Percentiles rank a stretch among this genome's conserved stretches.
Conservation (phyloP, 2,888 invertebrate genomes). For the Camponotus fellah region DNA sequence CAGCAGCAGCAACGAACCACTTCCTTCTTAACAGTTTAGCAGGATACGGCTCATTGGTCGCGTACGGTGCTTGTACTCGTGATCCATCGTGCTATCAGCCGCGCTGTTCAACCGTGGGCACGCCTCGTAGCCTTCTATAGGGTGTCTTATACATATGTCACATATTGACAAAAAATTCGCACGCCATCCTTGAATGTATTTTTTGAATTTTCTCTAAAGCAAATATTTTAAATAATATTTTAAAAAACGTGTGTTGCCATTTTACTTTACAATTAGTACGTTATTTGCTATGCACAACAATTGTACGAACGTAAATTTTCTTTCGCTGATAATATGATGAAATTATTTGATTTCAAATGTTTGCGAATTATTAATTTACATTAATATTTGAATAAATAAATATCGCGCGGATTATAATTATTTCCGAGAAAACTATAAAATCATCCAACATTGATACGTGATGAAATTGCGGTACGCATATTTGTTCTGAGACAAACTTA, state of each 20-base stretch:
- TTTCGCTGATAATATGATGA: neutral
- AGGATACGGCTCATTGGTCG: slow-evolving; percentile 86
- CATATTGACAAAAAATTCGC: neutral
- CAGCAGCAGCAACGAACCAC: slow-evolving; percentile 85
- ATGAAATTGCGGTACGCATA: neutral
- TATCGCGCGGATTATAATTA: neutral
- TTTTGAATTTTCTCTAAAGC: neutral
- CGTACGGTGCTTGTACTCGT: slow-evolving; percentile 82
- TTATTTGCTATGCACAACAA: neutral
- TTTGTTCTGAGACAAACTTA: neutral
- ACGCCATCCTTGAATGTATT: neutral
- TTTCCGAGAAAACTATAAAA: slow-evolving; percentile 20
- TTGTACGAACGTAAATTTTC: neutral
- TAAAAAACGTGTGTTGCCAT: neutral
- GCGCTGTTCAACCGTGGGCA: slow-evolving; percentile 75
- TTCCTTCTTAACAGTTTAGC: slow-evolving; percentile 87
- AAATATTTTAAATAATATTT: neutral
- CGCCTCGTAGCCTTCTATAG: slow-evolving; percentile 66
- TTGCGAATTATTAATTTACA: neutral
- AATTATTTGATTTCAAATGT: neutral
- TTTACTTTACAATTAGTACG: neutral
- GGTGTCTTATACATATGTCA: slow-evolving; percentile 62
- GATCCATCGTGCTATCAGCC: slow-evolving; percentile 83
- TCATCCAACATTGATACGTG: neutral
- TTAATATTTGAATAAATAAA: neutral